phyloP scores from a whole-genome alignment of 1,140 invertebrate species.

The Lasioglossum albipes region DNA sequence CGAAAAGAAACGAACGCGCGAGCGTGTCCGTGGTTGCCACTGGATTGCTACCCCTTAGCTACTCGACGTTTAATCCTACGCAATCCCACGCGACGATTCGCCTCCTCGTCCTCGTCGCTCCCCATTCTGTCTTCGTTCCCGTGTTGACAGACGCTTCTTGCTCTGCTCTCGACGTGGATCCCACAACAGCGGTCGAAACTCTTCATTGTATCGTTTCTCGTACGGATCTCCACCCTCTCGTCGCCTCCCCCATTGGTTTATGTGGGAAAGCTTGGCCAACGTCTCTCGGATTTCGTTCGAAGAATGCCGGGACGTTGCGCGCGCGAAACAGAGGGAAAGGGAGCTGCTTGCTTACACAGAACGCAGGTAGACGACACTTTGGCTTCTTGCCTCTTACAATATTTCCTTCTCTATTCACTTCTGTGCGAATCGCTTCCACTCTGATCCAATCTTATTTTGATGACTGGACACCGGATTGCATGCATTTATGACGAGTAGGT shows the following conservation, averaged over 20 bases:
- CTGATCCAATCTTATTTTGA: no score
- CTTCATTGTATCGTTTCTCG: conserved; percentile 55
- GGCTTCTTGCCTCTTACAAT: conserved; percentile 41
- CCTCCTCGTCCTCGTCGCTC: conserved; percentile 30
- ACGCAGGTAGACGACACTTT: conserved; percentile 40
- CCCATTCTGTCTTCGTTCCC: background rate
- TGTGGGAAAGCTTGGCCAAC: conserved; percentile 52
- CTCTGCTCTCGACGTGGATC: conserved; percentile 44
- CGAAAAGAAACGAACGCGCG: conserved; percentile 38
- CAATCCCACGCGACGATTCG: conserved; percentile 49
- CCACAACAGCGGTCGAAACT: conserved; percentile 54
- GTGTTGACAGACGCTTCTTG: conserved; percentile 31
- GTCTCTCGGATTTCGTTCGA: conserved; percentile 40
- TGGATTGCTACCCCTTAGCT: conserved; percentile 45
- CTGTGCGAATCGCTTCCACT: no score
- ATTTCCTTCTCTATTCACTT: background rate
- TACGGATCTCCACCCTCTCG: conserved; percentile 29
- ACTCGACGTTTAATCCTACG: conserved; percentile 62
- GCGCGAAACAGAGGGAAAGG: no score
- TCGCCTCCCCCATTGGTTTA: conserved; percentile 25
- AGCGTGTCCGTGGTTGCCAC: conserved; percentile 7
- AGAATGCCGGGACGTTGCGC: conserved; percentile 11
- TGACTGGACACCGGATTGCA: no score
- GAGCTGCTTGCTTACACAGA: no score
- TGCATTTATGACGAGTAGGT: no score